These are phyloP conservation scores for Phenacoccus solenopsis DNA, from an alignment of 1,140 invertebrate genomes.

Conservation along the genomic window DNA sequence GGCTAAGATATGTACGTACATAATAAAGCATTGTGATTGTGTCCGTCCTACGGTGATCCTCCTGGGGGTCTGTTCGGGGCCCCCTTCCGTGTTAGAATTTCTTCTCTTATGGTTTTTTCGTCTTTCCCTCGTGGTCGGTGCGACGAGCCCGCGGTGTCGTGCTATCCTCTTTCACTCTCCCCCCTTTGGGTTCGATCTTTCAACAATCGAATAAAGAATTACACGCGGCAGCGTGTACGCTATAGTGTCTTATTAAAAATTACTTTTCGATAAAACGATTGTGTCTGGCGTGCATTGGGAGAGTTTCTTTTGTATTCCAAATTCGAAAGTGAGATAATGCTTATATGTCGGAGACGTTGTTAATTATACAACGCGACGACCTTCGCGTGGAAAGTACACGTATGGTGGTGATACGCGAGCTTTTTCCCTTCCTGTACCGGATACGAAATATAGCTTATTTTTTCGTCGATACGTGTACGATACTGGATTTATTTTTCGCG, in stretches of 20 bases:
- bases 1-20: not conserved
- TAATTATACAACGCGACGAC: not conserved
- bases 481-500: too few species aligned
- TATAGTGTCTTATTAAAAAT: constrained; percentile 1
- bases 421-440: too few species aligned
- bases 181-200: not conserved
- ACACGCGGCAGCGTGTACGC: not conserved
- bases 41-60: constrained; percentile 13
- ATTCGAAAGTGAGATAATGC: too few species aligned
- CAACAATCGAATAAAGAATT: constrained; percentile 12
- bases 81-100: constrained; percentile 8
- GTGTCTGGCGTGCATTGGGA: not conserved
- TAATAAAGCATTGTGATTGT: constrained; percentile 4
- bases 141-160: not conserved
- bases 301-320: not conserved
- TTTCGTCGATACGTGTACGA: too few species aligned
- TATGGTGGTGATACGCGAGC: not conserved
- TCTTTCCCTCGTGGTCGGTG: not conserved
- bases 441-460: too few species aligned
- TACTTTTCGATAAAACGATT: constrained; percentile 14
- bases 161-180: not conserved
- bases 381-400: not conserved
- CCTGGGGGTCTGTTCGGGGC: constrained; percentile 9
- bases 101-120: not conserved
- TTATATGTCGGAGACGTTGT: too few species aligned